Evolutionary conservation across 1,140 invertebrate genomes (phyloP).

Genomic region (Drosophila athabasca): DNA sequence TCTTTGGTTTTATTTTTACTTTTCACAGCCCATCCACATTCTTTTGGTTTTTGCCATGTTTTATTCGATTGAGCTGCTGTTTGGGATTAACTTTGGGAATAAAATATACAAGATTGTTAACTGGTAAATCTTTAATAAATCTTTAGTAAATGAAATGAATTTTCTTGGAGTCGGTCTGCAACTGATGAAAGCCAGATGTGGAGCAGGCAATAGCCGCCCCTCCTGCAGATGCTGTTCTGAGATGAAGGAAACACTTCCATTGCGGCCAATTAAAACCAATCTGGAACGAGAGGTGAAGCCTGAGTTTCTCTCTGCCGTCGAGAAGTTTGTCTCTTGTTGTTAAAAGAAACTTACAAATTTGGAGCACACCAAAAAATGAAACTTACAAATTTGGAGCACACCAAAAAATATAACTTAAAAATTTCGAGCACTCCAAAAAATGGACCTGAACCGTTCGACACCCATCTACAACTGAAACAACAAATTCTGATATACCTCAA

Average conservation of each 20-base stretch:
- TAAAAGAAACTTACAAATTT: no score
- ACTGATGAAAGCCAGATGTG: slow-evolving; percentile 23
- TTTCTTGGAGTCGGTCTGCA: slow-evolving; percentile 43
- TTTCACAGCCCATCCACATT: background rate
- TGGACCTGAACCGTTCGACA: no score
- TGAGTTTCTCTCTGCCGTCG: slow-evolving; percentile 46
- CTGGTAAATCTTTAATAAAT: background rate
- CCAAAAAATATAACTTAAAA: no score
- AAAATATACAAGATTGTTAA: background rate
- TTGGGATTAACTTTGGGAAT: background rate
- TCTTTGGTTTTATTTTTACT: background rate
- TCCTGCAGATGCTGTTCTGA: slow-evolving; percentile 20
- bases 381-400: no score
- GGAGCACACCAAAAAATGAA: no score
- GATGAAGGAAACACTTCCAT: slow-evolving; percentile 28
- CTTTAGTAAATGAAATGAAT: no score
- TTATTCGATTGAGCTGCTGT: background rate
- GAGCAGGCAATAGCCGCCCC: background rate
- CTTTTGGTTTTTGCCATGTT: slow-evolving; percentile 8
- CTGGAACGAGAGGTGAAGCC: slow-evolving; percentile 27
- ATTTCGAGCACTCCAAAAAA: no score
- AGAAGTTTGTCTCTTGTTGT: no score
- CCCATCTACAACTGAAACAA: no score
- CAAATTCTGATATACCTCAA: no score
- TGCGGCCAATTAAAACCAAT: slow-evolving; percentile 49